Evolutionary conservation across 1,140 invertebrate species (phyloP), one percentile per base, ranked within the genome.

Genomic region (Calliopsis andreniformis): DNA sequence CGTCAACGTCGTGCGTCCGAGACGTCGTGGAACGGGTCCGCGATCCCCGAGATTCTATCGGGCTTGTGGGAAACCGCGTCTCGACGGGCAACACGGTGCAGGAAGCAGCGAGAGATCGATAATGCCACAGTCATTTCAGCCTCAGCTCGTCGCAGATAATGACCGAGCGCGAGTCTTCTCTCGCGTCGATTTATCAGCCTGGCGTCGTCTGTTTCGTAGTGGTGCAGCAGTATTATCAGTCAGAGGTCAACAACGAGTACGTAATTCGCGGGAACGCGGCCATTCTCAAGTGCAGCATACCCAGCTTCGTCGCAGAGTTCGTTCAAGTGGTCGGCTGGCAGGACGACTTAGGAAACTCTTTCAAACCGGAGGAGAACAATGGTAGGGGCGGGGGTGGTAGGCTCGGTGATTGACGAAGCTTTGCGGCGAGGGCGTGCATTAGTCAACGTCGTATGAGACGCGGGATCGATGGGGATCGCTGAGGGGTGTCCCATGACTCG

Each of bases 191-290:
- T 77, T 67, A 82, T 66, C 62, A 45, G 7, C 47, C 56, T 51
- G n/a, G 4, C 35, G 32, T 28, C 71, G 35, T 83, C 53, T 62
- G 85, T 93, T 92, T n/a, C n/a, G 20, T 92, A 98, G 97, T 97
- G 89, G 96, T 98, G 79, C 94, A 96, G 81, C 97, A 98, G 91
- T 94, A 95, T 87, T 98, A 97, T 92, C 96, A 97, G 85, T 97
- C 96, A 23, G 97, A 98, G 92, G 97, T 97, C 84, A 96, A 97
- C 93, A 98, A 98, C 91, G 97, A 98, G 80, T 98, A 98, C 92
- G 97, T 97, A 6, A 98, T 98, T 85, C 95, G 96, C 89, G 97
- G 97, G 62, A 98, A 98, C 91, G 96, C 97, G 53, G 97, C 97
- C n/a, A 95, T 98, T 81, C 93, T 99, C 58, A 98, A 97, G 90